A percentile compares a stretch with the other conserved stretches of the same genome.
phyloP scores from a whole-genome alignment of 2,113 vertebrate species.

The Camelus dromedarius region DNA sequence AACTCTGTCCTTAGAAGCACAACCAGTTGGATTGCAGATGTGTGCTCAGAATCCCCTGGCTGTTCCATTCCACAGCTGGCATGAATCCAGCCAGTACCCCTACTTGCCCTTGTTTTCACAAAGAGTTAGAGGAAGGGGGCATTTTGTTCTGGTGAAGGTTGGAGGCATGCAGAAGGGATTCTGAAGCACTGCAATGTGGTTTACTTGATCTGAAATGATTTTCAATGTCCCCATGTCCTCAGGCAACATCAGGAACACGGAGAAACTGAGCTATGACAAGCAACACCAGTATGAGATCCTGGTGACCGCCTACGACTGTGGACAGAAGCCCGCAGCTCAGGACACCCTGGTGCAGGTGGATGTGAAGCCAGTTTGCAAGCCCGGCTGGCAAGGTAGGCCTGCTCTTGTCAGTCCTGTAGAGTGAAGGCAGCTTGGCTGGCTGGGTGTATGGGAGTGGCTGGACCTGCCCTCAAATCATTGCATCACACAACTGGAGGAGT shows the following conservation, averaged over 20 bases:
- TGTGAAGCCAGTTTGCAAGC: slow-evolving; percentile 97
- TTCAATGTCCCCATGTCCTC: slow-evolving; percentile 44
- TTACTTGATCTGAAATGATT: background rate
- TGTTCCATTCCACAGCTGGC: background rate
- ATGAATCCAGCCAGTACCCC: no score
- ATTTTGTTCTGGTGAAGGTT: background rate
- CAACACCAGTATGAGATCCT: slow-evolving; percentile 95
- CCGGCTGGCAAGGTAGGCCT: slow-evolving; percentile 98
- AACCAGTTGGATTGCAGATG: background rate
- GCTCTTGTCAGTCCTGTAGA: background rate
- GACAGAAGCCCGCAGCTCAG: slow-evolving; percentile 94
- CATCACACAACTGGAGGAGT: background rate
- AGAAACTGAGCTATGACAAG: slow-evolving; percentile 95
- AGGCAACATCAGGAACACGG: slow-evolving; percentile 98
- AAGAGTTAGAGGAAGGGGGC: background rate
- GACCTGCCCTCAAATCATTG: background rate
- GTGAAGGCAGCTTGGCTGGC: background rate
- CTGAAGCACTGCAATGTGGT: background rate
- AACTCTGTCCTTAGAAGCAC: background rate
- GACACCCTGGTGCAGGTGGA: slow-evolving; percentile 93
- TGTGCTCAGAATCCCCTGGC: background rate
- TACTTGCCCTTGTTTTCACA: background rate
- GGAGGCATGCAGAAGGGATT: background rate
- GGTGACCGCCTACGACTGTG: slow-evolving; percentile 97
- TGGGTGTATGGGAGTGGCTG: background rate